These are phyloP conservation scores for Caprella mutica DNA, from an alignment of 2,888 invertebrate genomes.

Conservation along the genomic window DNA sequence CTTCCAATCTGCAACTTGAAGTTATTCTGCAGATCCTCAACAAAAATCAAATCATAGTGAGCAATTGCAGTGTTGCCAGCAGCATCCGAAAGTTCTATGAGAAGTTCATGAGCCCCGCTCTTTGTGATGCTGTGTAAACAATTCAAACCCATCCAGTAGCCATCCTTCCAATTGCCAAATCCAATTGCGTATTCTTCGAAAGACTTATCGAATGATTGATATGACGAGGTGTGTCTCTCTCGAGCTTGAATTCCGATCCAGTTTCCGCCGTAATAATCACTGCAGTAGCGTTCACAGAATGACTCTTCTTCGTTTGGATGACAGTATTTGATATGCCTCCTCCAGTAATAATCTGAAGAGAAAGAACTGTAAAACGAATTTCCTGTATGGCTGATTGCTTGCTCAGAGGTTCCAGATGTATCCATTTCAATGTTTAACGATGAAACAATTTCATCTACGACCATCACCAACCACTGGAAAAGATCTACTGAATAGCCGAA, in stretches of 20 bases:
- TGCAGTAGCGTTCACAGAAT: neutral
- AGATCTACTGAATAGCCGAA: too few species aligned
- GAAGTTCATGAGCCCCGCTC: neutral
- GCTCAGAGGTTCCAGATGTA: neutral
- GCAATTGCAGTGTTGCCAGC: neutral
- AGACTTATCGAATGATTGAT: neutral
- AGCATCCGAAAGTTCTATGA: conserved; percentile 1
- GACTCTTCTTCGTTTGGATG: neutral
- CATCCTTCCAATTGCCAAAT: neutral
- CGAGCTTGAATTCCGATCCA: conserved; percentile 3
- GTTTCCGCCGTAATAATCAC: conserved; percentile 1
- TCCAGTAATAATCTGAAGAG: neutral
- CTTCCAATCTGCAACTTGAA: too few species aligned
- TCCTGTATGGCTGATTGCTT: neutral
- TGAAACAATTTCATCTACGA: neutral
- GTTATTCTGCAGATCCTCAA: neutral
- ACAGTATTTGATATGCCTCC: neutral
- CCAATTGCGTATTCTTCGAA: conserved; percentile 1
- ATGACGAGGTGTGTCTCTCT: neutral
- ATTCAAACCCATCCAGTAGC: conserved; percentile 5
- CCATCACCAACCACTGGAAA: neutral
- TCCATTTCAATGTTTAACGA: neutral
- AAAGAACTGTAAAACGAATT: neutral
- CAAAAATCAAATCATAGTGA: neutral
- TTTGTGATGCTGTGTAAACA: neutral